phyloP scores from a whole-genome alignment of 2,888 invertebrate genomes.

The Epinotia brunnichana region DNA sequence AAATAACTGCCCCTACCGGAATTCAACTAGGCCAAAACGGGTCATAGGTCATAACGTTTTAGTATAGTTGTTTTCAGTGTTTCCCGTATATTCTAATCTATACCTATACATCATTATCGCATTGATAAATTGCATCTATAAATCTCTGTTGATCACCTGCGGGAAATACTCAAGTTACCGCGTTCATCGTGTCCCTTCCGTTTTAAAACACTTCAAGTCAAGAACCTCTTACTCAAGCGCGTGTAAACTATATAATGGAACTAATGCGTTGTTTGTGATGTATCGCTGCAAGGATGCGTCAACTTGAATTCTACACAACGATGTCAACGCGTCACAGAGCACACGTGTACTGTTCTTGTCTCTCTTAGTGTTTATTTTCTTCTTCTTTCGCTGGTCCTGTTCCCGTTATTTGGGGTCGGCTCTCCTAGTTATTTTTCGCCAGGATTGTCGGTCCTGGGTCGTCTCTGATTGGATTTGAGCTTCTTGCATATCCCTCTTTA shows the following conservation, averaged over 20 bases:
- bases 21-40: too few species aligned
- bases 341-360: constrained; percentile 25
- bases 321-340: constrained; percentile 14
- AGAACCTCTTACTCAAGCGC: neutral
- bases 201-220: neutral
- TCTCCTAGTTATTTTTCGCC: too few species aligned
- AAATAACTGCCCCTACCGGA: too few species aligned
- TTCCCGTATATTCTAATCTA: neutral
- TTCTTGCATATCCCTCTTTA: too few species aligned
- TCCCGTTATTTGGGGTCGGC: too few species aligned
- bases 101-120: neutral
- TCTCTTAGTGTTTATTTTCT: constrained; percentile 3
- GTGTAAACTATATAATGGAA: constrained; percentile 20
- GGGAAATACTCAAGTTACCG: neutral
- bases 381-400: too few species aligned
- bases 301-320: constrained; percentile 12
- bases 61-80: neutral
- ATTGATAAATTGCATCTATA: neutral
- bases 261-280: neutral
- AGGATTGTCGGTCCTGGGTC: too few species aligned
- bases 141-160: neutral
- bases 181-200: neutral
- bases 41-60: too few species aligned
- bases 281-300: constrained; percentile 3
- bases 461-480: too few species aligned